Evolutionary conservation across 2,113 vertebrate species (phyloP), one percentile per base, ranked within the genome.

Genomic region (Carassius carassius): DNA sequence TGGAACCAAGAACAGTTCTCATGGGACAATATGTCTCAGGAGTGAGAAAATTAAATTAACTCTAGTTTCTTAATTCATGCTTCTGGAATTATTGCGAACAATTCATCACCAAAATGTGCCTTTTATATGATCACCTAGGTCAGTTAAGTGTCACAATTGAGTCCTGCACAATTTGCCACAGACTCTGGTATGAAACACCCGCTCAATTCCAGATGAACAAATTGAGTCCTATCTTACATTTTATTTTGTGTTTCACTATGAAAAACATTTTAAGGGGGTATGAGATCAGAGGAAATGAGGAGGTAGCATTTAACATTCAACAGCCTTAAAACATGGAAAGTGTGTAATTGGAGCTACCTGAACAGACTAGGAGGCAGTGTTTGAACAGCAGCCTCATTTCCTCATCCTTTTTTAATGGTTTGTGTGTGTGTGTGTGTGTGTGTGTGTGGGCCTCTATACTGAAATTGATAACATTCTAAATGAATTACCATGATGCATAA

Each of bases 391-490:
- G 82, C 16, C 83, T 91, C 86, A 83, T 92, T 94, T 94, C 93
- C 91, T 35, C 44, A 76, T 74, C 44, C 62, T 84, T 44, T 70
- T 83, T 91, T 88, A 87, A 85, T 83, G 54, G 82, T 86, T 81
- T 87, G 87, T 88, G 81, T 87, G 79, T 87, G 89, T 90, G 73
- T 44, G 51, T 72, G 41, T 44, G 8, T 44, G 41, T 10, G 62
- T 78, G 69, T 44, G 74, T 86, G 81, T 85, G 78, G 84, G 74
- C 84, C 92, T 92, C 92, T 92, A 90, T 94, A 91, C 91, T 91
- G 89, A 94, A 95, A 94, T 93, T 95, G 94, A 95, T 95, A 94
- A 94, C 92, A 93, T 91, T 94, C 92, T 93, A 94, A 94, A 94
- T 94, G 93, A 94, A 95, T 95, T 93, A 94, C 92, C 89, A 88